phyloP scores from a whole-genome alignment of 2,888 invertebrate genomes.

The Macaria notata region DNA sequence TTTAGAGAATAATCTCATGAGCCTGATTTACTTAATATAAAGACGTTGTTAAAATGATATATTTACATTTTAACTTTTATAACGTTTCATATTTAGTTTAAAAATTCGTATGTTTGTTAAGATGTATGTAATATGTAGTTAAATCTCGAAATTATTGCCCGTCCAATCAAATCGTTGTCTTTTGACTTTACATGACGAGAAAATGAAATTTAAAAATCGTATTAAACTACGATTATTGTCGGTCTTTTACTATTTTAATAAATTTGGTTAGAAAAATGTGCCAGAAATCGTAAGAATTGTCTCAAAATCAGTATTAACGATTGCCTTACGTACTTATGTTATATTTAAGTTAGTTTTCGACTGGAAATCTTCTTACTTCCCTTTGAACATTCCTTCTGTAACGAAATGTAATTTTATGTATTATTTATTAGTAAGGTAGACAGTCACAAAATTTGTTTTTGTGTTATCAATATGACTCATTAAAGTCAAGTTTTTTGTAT shows the following conservation, averaged over 20 bases:
- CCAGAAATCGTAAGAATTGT: slow-evolving; percentile 42
- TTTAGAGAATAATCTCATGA: slow-evolving; percentile 17
- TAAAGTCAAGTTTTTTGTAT: too few species aligned
- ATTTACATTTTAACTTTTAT: too few species aligned
- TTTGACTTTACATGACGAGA: slow-evolving; percentile 24
- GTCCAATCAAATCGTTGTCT: slow-evolving; percentile 41
- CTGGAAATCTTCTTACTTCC: slow-evolving; percentile 18
- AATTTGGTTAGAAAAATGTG: slow-evolving; percentile 34
- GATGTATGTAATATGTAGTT: background rate
- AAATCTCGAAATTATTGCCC: slow-evolving; percentile 39
- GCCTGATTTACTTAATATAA: slow-evolving; percentile 30
- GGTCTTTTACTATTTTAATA: slow-evolving; percentile 23
- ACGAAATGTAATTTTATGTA: background rate
- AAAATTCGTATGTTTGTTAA: background rate
- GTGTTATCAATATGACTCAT: too few species aligned
- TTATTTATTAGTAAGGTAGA: background rate
- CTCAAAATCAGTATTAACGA: slow-evolving; percentile 50
- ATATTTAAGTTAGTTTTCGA: slow-evolving; percentile 22
- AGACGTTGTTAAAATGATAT: slow-evolving; percentile 15
- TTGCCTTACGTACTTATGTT: slow-evolving; percentile 46
- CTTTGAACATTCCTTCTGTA: slow-evolving; percentile 24
- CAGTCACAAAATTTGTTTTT: slow-evolving; percentile 4
- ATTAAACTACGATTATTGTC: slow-evolving; percentile 12
- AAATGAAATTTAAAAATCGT: slow-evolving; percentile 24
- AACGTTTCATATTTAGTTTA: too few species aligned